A percentile compares a stretch with the other conserved stretches of the same genome.
These are phyloP conservation scores for Phoeniculus purpureus DNA, from an alignment of 2,797 vertebrate genomes.

Conservation along the genomic window DNA sequence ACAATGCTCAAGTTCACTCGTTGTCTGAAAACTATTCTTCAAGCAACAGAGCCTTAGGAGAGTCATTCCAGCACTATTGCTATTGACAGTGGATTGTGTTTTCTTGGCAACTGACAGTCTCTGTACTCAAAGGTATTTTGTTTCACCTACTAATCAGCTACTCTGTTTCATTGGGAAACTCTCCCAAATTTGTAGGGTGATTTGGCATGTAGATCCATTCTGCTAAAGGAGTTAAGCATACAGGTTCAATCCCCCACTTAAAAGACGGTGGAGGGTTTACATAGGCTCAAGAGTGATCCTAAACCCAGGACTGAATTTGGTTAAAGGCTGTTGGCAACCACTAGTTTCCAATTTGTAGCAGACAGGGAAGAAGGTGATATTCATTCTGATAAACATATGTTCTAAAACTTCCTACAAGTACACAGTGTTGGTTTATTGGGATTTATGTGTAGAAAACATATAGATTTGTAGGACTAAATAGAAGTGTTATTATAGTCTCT, in stretches of 20 bases:
- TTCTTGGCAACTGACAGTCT: constrained; percentile 6
- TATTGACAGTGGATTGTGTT: constrained; percentile 42
- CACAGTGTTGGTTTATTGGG: not conserved
- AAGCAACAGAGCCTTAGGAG: not conserved
- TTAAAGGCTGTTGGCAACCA: constrained; percentile 6
- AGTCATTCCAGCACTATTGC: not conserved
- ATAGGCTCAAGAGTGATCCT: constrained; percentile 22
- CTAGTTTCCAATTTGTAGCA: not conserved
- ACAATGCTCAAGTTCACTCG: not conserved
- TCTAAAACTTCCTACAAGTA: not conserved
- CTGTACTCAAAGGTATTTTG: constrained; percentile 32
- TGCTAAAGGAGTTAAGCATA: constrained; percentile 14
- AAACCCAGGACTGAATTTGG: constrained; percentile 19
- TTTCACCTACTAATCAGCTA: constrained; percentile 17
- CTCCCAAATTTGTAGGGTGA: constrained; percentile 26
- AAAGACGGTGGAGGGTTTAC: constrained; percentile 44
- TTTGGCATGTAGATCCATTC: constrained; percentile 20
- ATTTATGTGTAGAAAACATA: not conserved
- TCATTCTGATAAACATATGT: not conserved
- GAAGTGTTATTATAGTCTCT: not conserved
- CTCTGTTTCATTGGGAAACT: not conserved
- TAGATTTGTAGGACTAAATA: not conserved
- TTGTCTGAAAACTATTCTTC: not conserved
- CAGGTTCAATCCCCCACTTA: constrained; percentile 6
- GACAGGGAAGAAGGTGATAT: not conserved